Evolutionary conservation across 2,888 invertebrate species (phyloP).

Genomic region (Norana najaformis): DNA sequence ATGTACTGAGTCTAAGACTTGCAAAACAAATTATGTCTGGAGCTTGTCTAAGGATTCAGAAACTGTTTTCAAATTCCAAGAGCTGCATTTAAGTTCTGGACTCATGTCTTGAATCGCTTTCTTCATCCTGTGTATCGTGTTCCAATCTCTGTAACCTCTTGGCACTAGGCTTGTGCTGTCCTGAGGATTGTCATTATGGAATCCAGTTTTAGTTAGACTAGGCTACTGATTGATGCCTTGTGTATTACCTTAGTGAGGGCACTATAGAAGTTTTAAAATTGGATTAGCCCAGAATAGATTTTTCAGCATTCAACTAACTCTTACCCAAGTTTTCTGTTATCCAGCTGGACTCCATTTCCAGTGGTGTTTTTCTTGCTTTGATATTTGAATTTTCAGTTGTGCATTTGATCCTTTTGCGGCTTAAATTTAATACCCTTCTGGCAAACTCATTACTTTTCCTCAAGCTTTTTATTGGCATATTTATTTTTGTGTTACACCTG

Average conservation of each 20-base stretch:
- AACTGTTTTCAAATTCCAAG: too few relatives aligned
- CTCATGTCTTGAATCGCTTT: background rate
- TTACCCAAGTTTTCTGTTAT: background rate
- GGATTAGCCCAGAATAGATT: background rate
- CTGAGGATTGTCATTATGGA: background rate
- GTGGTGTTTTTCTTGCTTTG: background rate
- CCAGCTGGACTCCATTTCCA: background rate
- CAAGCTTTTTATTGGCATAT: background rate
- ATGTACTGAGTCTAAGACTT: too few relatives aligned
- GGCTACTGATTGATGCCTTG: background rate
- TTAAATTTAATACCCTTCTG: background rate
- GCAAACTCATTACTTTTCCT: background rate
- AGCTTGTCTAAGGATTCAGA: too few relatives aligned
- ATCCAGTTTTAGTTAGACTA: background rate
- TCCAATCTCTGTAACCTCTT: background rate
- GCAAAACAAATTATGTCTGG: too few relatives aligned
- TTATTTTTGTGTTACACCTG: background rate
- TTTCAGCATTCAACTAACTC: background rate
- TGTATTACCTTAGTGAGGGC: background rate
- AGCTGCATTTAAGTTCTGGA: background rate
- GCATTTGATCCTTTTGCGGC: background rate
- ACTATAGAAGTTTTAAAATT: background rate
- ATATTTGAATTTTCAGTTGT: slow-evolving; percentile 1
- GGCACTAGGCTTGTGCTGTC: too few relatives aligned
- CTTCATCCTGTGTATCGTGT: background rate